Conservation (phyloP, 1,140 invertebrate species). For the Hylyphantes graminicola region DNA sequence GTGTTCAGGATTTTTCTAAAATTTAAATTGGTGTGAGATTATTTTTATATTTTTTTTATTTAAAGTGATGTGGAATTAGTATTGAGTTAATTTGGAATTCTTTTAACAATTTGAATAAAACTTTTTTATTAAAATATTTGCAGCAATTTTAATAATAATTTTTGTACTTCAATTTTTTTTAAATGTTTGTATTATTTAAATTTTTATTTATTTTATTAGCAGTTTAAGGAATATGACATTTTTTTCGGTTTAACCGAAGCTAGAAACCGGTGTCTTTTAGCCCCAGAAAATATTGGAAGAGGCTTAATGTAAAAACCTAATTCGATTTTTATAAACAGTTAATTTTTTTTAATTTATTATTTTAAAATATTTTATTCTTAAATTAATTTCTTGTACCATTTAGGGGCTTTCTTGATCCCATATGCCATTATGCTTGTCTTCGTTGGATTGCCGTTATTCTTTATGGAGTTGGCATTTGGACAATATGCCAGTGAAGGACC, state of each 20-base stretch:
- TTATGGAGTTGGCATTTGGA: slow-evolving; percentile 76
- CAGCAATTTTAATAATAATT: not conserved
- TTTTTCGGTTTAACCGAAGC: not conserved
- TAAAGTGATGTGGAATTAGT: too few species aligned
- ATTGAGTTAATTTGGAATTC: too few species aligned
- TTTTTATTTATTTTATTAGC: not conserved
- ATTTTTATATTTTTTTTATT: too few species aligned
- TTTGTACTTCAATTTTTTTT: not conserved
- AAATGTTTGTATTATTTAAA: not conserved
- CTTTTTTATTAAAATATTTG: too few species aligned
- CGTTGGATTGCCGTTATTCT: slow-evolving; percentile 92
- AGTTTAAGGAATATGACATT: not conserved
- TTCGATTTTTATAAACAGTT: not conserved
- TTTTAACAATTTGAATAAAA: too few species aligned
- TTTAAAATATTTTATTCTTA: not conserved
- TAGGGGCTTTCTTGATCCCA: slow-evolving; percentile 97
- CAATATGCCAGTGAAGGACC: slow-evolving; percentile 72
- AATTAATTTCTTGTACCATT: slow-evolving; percentile 60
- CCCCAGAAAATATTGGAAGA: not conserved
- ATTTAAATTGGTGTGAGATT: too few species aligned
- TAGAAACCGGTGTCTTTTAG: not conserved
- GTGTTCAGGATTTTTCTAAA: too few species aligned
- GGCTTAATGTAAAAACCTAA: not conserved
- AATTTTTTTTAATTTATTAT: not conserved
- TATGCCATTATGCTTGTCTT: slow-evolving; percentile 93